Evolutionary conservation across 2,113 vertebrate species (phyloP).

Genomic region (Dasyprocta punctata): DNA sequence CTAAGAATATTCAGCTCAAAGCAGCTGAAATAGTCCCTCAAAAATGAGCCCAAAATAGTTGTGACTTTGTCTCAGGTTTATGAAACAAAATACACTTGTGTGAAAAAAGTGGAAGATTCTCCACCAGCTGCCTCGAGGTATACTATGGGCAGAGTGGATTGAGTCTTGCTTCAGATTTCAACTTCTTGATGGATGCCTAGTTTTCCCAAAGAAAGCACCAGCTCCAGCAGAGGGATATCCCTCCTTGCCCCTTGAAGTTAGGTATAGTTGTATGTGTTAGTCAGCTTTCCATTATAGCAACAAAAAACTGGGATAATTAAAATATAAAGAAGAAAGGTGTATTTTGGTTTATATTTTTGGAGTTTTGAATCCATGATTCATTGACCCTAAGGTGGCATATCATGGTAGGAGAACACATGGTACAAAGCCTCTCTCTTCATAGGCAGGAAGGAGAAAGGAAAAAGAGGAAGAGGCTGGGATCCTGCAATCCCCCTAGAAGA

Average conservation of each 20-base stretch:
- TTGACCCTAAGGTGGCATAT: background rate
- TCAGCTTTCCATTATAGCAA: background rate
- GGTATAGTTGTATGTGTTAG: background rate
- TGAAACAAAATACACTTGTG: background rate
- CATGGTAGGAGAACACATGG: background rate
- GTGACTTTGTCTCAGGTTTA: background rate
- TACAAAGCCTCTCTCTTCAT: background rate
- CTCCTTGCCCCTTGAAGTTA: background rate
- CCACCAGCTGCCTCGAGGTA: rapidly evolving
- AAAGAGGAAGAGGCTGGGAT: background rate
- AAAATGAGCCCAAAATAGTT: background rate
- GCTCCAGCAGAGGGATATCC: background rate
- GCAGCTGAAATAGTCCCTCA: background rate
- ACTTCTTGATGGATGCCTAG: background rate
- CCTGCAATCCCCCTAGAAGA: background rate
- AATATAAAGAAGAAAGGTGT: background rate
- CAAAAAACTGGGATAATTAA: background rate
- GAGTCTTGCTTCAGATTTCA: background rate
- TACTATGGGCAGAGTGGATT: background rate
- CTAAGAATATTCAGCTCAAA: background rate
- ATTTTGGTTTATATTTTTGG: background rate
- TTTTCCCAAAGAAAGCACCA: background rate
- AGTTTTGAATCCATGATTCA: background rate
- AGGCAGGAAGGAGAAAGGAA: background rate
- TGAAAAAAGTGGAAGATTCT: background rate